Percentiles rank a stretch among this genome's conserved stretches.
Conservation (phyloP, 2,113 vertebrate species). For the Meriones unguiculatus region DNA sequence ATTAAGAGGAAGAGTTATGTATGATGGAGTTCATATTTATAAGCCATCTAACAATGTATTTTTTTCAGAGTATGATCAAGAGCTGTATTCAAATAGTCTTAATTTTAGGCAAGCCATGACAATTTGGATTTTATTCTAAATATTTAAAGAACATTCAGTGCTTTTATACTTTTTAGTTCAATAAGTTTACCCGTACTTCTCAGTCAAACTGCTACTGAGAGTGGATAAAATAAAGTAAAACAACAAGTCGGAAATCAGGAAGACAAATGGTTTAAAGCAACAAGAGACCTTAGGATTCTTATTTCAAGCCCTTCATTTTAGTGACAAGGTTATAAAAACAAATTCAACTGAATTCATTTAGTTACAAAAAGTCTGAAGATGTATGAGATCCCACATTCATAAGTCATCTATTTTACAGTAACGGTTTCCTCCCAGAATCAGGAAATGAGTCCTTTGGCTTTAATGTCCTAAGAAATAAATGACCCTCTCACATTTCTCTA, state of each 20-base stretch:
- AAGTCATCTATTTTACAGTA: background rate
- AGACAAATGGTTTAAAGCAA: background rate
- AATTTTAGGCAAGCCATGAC: background rate
- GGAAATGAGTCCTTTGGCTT: slow-evolving; percentile 8
- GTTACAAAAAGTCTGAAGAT: background rate
- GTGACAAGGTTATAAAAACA: slow-evolving; percentile 19
- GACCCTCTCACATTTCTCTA: slow-evolving; percentile 22
- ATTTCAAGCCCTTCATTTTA: slow-evolving; percentile 59
- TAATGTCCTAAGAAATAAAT: background rate
- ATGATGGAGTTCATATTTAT: background rate
- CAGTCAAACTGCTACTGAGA: background rate
- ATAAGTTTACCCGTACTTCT: slow-evolving; percentile 20
- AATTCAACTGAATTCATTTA: slow-evolving; percentile 4
- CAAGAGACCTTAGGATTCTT: slow-evolving; percentile 23
- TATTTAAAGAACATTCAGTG: background rate
- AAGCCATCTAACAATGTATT: background rate
- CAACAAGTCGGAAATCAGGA: background rate
- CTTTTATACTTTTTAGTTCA: slow-evolving; percentile 24
- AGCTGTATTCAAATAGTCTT: background rate
- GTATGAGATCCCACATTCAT: background rate
- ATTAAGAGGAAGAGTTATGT: background rate
- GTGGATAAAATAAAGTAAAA: background rate
- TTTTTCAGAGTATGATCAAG: background rate
- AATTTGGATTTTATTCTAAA: slow-evolving; percentile 52
- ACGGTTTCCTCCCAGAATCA: slow-evolving; percentile 6